phyloP scores from a whole-genome alignment of 2,113 vertebrate species.

The Sapayoa aenigma region DNA sequence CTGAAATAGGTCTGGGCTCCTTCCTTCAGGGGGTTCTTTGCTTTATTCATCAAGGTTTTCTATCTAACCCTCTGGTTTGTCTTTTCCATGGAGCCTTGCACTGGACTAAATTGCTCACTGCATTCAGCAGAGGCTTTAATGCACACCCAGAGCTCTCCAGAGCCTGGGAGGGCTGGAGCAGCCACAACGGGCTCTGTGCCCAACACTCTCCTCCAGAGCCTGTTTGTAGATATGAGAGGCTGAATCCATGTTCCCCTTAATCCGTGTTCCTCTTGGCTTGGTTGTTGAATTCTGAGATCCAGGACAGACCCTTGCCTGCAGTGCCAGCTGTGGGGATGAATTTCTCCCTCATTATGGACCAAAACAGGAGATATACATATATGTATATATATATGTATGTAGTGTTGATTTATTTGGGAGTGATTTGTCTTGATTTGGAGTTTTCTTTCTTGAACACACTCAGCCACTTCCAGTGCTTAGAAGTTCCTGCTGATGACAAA shows the following conservation, averaged over 20 bases:
- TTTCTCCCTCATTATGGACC: not conserved
- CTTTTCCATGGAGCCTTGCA: not conserved
- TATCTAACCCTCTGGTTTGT: not conserved
- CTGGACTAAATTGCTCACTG: not conserved
- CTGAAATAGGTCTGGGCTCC: not conserved
- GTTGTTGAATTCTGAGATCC: not conserved
- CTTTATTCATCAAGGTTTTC: not conserved
- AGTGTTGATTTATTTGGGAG: not conserved
- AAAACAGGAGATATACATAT: fast-evolving
- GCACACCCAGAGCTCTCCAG: not conserved
- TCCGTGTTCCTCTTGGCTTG: not conserved
- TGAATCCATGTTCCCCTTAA: not conserved
- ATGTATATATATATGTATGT: not conserved
- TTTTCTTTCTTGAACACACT: not conserved
- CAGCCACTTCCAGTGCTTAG: not conserved
- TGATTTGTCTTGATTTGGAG: fast-evolving
- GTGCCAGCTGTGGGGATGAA: not conserved
- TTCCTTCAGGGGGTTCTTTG: not conserved
- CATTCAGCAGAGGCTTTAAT: not conserved
- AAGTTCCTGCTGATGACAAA: not conserved
- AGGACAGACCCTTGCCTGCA: not conserved
- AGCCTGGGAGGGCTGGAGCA: not conserved
- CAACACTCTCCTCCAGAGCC: not conserved
- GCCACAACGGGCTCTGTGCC: not conserved
- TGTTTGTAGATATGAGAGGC: not conserved